These are phyloP conservation scores for Anneissia japonica DNA, from an alignment of 35 echinoderm and acorn worm species.

Conservation along the genomic window DNA sequence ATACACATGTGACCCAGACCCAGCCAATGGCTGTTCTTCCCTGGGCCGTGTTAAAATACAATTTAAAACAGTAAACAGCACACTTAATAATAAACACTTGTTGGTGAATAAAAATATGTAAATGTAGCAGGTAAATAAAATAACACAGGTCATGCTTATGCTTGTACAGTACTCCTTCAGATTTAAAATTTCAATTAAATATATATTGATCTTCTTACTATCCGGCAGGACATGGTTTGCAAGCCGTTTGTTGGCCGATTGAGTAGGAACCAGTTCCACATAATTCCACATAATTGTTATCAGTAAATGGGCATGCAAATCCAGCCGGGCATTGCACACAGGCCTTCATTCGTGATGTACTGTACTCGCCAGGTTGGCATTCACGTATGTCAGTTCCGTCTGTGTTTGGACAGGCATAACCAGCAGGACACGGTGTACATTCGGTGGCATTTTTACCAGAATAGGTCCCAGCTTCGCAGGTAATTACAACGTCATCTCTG, in stretches of 20 bases:
- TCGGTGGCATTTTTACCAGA: slow-evolving; percentile 57
- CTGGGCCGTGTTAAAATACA: too few relatives aligned
- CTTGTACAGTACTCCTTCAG: too few relatives aligned
- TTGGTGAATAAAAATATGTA: too few relatives aligned
- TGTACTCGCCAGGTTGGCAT: slow-evolving; percentile 76
- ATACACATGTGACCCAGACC: too few relatives aligned
- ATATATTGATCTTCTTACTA: slow-evolving; percentile 66
- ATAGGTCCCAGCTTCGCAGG: slow-evolving; percentile 73
- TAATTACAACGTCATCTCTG: slow-evolving; percentile 51
- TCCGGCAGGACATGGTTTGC: slow-evolving; percentile 65
- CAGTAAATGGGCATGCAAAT: slow-evolving; percentile 57
- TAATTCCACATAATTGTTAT: slow-evolving; percentile 46
- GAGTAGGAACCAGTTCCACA: slow-evolving; percentile 65
- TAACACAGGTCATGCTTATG: too few relatives aligned
- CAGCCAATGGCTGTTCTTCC: too few relatives aligned
- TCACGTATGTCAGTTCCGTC: slow-evolving; percentile 72
- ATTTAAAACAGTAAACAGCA: too few relatives aligned
- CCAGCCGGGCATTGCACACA: slow-evolving; percentile 62
- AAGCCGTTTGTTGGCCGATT: slow-evolving; percentile 61
- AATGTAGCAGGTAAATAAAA: too few relatives aligned
- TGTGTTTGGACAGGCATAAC: slow-evolving; percentile 56
- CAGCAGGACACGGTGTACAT: slow-evolving; percentile 63
- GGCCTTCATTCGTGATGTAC: slow-evolving; percentile 46
- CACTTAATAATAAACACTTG: too few relatives aligned
- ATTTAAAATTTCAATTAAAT: too few relatives aligned